Evolutionary conservation across 2,888 invertebrate genomes (phyloP).

Genomic region (Vanessa cardui): DNA sequence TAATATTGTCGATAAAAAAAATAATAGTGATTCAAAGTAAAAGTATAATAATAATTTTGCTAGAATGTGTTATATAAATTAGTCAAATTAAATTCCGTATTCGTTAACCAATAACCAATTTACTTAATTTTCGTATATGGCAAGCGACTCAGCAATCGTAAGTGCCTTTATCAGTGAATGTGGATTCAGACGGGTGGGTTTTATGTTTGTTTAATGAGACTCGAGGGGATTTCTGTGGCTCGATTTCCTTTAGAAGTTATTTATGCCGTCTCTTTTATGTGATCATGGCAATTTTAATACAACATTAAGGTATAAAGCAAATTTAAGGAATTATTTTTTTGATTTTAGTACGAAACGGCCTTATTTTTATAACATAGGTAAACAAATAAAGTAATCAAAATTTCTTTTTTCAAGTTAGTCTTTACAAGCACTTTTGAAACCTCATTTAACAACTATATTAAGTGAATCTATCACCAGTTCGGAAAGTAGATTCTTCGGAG

Average conservation of each 20-base stretch:
- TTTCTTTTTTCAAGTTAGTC: too few species aligned
- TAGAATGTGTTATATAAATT: neutral
- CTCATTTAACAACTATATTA: too few species aligned
- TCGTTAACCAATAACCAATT: neutral
- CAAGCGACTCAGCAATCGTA: slow-evolving; percentile 7
- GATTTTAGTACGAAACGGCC: neutral
- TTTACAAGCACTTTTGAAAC: too few species aligned
- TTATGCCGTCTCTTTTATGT: slow-evolving; percentile 20
- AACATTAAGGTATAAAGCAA: neutral
- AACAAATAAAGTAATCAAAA: too few species aligned
- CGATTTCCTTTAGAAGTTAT: slow-evolving; percentile 23
- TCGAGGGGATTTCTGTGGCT: slow-evolving; percentile 21
- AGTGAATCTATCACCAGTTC: too few species aligned
- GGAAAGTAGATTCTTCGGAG: too few species aligned
- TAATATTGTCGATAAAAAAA: too few species aligned
- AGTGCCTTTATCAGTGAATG: slow-evolving; percentile 27
- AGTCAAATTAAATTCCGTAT: neutral
- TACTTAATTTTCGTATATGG: neutral
- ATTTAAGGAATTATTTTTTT: neutral
- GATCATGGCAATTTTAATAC: slow-evolving; percentile 15
- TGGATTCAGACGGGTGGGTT: slow-evolving; percentile 22
- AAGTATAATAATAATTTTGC: neutral
- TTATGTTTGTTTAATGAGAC: slow-evolving; percentile 29
- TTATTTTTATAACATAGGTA: neutral
- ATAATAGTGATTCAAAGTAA: neutral